Base-by-base conservation (phyloP, 2,797 vertebrate genomes). In the Esox masquinongy region DNA sequence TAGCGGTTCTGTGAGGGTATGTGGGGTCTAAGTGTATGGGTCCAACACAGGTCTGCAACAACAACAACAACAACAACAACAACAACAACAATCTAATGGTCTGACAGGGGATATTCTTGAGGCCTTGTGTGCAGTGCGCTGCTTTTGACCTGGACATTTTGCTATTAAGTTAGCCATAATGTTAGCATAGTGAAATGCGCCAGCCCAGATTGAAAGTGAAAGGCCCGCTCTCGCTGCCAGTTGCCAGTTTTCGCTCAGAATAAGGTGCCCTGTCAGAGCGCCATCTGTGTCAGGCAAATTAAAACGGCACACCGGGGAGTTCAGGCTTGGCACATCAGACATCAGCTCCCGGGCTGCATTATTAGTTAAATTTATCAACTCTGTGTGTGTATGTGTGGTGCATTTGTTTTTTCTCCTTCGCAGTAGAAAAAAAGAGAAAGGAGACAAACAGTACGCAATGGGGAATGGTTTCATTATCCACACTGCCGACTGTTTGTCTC, bases 271-370 rank as follows among this genome's bases (percentile, higher is more conserved):
- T 86, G 87, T 92, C 92, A 92, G 79, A 76, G 82, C 75, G 75
- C 92, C 93, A 94, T 93, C 93, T 93, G 92, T 72, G 89, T 88
- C 50, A 81, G 80, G 83, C 88, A 90, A 91, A 92, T 92, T 90
- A 90, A 92, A 90, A 86, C 79, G 22, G 71, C 74, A 76, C 86
- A 80, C 84, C 77, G 59, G 83, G 85, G 86, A 74, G 84, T 77
- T 80, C 50, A 83, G 81, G 77, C 77, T 80, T 59, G 85, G 80
- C 84, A 82, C 43, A 50, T 67, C 50, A 77, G 81, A 86, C 81
- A 75, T 84, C 5, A 85, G 84, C 86, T 88, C 81, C 82, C 84
- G 83, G 77, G 82, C 82, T 79, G 74, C 77, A 77, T 81, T 83
- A 80, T 88, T 82, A 84, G 76, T 85, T 79, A 74, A 76, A 88